phyloP scores from a whole-genome alignment of 2,113 vertebrate genomes.

The Setophaga petechia region DNA sequence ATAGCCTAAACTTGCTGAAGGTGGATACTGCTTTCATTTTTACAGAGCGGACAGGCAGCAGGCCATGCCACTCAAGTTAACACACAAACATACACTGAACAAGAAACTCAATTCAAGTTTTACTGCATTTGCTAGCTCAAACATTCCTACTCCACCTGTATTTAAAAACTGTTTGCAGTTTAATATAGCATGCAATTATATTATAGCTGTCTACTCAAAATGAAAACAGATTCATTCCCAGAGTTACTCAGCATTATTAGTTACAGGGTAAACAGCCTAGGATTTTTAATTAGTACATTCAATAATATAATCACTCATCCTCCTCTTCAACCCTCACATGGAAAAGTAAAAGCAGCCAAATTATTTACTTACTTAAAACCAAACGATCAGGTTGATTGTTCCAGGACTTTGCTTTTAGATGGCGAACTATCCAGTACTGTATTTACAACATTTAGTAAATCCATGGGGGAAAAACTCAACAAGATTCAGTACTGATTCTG shows the following conservation, averaged over 20 bases:
- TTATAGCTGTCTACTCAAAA: background rate
- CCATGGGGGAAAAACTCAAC: accelerated
- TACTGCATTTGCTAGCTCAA: background rate
- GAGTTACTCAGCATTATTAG: background rate
- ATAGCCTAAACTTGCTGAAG: background rate
- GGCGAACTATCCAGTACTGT: background rate
- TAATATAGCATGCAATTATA: background rate
- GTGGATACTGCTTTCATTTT: background rate
- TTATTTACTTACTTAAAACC: background rate
- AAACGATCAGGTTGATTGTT: background rate
- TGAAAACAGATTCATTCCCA: background rate
- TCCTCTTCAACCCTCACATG: background rate
- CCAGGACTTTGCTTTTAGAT: background rate
- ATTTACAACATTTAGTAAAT: background rate
- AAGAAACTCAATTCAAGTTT: background rate
- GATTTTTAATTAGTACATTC: background rate
- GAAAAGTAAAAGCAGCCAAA: background rate
- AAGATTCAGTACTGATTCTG: background rate
- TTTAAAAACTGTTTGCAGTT: background rate
- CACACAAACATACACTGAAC: background rate
- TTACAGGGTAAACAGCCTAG: background rate
- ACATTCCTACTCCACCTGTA: background rate
- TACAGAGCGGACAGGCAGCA: background rate
- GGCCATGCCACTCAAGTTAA: background rate
- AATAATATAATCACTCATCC: background rate